phyloP scores from a whole-genome alignment of 1,140 invertebrate genomes.

The Galleria mellonella region DNA sequence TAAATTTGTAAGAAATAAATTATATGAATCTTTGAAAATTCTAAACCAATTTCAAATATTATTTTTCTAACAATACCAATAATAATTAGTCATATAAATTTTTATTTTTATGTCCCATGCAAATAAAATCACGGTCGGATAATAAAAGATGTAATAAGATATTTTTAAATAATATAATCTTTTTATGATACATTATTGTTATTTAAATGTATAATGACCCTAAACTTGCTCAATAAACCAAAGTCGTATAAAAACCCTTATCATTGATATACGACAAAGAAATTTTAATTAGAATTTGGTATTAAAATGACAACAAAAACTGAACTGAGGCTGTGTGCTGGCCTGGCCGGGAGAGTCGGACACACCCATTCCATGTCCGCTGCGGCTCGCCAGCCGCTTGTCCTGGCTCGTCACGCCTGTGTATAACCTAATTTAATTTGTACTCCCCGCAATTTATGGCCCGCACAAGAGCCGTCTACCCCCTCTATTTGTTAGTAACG shows the following conservation, averaged over 20 bases:
- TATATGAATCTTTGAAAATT: too few species aligned
- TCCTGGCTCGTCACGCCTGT: constrained; percentile 49
- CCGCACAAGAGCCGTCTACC: constrained; percentile 47
- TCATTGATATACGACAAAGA: neutral
- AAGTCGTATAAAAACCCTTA: neutral
- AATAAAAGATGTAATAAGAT: too few species aligned
- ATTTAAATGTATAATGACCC: too few species aligned
- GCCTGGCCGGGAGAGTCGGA: constrained; percentile 26
- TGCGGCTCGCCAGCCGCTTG: constrained; percentile 39
- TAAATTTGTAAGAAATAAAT: too few species aligned
- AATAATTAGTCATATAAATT: too few species aligned
- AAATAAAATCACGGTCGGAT: too few species aligned
- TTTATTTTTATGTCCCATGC: too few species aligned
- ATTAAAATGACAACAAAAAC: constrained; percentile 30
- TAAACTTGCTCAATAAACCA: too few species aligned
- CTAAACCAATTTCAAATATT: too few species aligned
- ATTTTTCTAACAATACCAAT: too few species aligned
- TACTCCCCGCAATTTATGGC: constrained; percentile 64
- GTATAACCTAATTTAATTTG: constrained; percentile 73
- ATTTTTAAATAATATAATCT: too few species aligned
- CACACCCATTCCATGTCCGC: constrained; percentile 64
- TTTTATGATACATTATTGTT: too few species aligned
- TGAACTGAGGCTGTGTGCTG: constrained; percentile 2
- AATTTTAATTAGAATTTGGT: constrained; percentile 5
- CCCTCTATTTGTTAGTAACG: constrained; percentile 38